Base-by-base conservation (phyloP, 2,888 invertebrate species). In the Lochmaea crataegi region DNA sequence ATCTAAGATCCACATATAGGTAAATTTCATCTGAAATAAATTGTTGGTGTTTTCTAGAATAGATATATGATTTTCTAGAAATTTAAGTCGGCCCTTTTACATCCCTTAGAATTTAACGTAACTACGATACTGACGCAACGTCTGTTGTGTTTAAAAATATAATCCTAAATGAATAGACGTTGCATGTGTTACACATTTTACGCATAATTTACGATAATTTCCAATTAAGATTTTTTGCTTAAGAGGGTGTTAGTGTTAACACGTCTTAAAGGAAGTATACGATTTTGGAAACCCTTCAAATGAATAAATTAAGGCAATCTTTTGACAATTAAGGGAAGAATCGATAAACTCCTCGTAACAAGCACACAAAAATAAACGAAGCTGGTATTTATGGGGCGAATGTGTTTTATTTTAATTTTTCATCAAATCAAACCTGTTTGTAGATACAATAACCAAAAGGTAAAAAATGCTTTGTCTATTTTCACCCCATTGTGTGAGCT, bases 121-220 rank as follows among this genome's bases (percentile, higher is more conserved):
- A 14, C 53, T 7, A 18, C 53, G 53, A 9, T 16, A 18, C 53
- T 58, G 58, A 58, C 16, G 12, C 32, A 14, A 10, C 58, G n/a
- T 26, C 32, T 58, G 58, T 57, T 22, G 7, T 12, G 12, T 32
- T 32, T 32, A 32, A 32, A 58, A 32, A 58, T 63, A 63, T 11
- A 63, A 14, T 12, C 38, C 12, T 16, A 14, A 41, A 63, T 61
- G 41, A 61, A 42, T 41, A 16, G 42, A 16, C 32, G 38, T 12
- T 63, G 42, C 61, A 63, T n/a, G 18, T 63, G 61, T 38, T 18
- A 63, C 42, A 63, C 42, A 63, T 63, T 63, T 41, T n/a, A 11
- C 26, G 41, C 18, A 63, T 63, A 63, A 63, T 63, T 63, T 63
- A 63, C 61, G 61, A 63, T 63, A 41, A 42, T 63, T 38, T 60